Base-by-base conservation (phyloP, 2,113 vertebrate species). In the Sardina pilchardus region DNA sequence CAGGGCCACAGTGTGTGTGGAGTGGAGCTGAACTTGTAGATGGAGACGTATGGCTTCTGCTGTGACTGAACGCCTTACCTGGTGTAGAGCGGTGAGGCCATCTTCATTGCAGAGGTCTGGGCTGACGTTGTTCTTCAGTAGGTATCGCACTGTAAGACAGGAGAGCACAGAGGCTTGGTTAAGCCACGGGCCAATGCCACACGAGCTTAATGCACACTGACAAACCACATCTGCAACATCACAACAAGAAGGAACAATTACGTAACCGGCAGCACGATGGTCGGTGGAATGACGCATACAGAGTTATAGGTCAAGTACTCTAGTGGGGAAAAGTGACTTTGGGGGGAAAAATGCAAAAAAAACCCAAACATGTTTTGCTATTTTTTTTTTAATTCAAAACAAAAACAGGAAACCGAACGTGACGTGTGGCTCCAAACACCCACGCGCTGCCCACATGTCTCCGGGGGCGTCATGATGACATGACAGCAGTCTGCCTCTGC, bases 21-120 rank as follows among this genome's bases (percentile, higher is more conserved):
- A n/a, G n/a, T 56, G 50, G 21, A 19, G 19, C 19, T 21, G 50
- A 21, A 12, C 50, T 4, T 19, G 50, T 0, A 53, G 16, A 17
- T 53, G 50, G 16, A 59, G 53, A 21, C 21, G 1, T 24, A 4
- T 59, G 53, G 53, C 5, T 59, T 24, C 4, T 24, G 12, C 16
- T 8, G 39, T n/a, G 82, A 63, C 7, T 21, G 34, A 10, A 26
- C 10, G 82, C 36, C 94, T 95, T 94, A 99, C 98, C 97, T 99
- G 98, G 90, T 99, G 98, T 91, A 99, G 95, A 63, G 98, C 98
- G 0, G 98, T 99, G 88, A 99, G 94, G 86, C 98, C 98, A 0
- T 99, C 98, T 91, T 99, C 98, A 0, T 99, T 99, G 93, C 97
- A 98, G 88, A 99, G 95, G 92, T 99, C 97, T 0, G 98, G 98